Conservation (phyloP, 2,888 invertebrate species). For the Diaperis boleti region DNA sequence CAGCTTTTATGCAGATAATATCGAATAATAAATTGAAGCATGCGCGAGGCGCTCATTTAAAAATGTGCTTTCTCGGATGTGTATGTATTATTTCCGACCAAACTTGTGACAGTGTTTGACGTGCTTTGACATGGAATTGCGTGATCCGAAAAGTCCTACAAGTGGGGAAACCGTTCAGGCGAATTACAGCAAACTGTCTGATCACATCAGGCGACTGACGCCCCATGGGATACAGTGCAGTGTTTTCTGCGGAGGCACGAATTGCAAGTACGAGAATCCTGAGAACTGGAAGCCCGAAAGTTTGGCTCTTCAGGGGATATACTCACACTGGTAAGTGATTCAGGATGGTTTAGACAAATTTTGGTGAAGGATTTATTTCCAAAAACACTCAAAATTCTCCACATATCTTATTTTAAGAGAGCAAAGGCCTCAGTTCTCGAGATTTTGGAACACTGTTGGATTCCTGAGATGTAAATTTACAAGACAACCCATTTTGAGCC, state of each 20-base stretch:
- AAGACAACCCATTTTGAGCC: too few relatives aligned
- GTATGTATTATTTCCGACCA: slow-evolving; percentile 38
- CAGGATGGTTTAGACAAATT: too few relatives aligned
- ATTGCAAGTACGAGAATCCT: slow-evolving; percentile 84
- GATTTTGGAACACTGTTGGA: too few relatives aligned
- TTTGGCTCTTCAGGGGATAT: slow-evolving; percentile 83
- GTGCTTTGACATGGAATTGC: slow-evolving; percentile 49
- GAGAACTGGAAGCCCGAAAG: slow-evolving; percentile 72
- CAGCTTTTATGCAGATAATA: slow-evolving; percentile 55
- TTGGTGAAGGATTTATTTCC: too few relatives aligned
- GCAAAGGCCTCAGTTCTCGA: too few relatives aligned
- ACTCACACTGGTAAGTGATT: slow-evolving; percentile 87
- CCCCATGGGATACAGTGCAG: slow-evolving; percentile 82
- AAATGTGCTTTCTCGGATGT: slow-evolving; percentile 47
- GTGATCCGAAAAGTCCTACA: slow-evolving; percentile 54
- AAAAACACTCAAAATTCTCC: too few relatives aligned
- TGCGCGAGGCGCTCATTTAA: slow-evolving; percentile 54
- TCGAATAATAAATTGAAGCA: slow-evolving; percentile 59
- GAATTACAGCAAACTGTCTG: slow-evolving; percentile 69
- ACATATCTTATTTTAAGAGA: too few relatives aligned
- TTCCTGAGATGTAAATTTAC: too few relatives aligned
- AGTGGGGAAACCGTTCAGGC: slow-evolving; percentile 60
- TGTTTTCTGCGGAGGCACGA: slow-evolving; percentile 85
- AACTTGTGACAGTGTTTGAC: slow-evolving; percentile 31
- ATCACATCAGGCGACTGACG: slow-evolving; percentile 72